A percentile compares a stretch with the other conserved stretches of the same genome.
Evolutionary conservation across 1,140 invertebrate genomes (phyloP).

Genomic region (Zaprionus lachaisei): DNA sequence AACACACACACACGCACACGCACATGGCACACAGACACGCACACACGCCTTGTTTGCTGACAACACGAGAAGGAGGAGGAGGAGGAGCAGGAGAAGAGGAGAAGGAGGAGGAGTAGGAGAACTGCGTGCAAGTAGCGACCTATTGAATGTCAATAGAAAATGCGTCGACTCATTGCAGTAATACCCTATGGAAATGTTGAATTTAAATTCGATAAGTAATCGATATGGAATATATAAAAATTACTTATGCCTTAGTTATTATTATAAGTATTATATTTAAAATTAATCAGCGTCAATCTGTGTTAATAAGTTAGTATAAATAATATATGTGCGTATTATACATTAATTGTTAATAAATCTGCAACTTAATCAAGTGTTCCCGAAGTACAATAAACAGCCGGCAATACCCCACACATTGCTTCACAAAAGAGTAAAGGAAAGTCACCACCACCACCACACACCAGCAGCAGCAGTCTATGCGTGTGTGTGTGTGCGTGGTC

Average conservation of each 20-base stretch:
- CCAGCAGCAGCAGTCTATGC: neutral
- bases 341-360: no score
- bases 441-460: slow-evolving; percentile 22
- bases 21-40: slow-evolving; percentile 24
- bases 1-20: slow-evolving; percentile 20
- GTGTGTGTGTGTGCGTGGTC: slow-evolving; percentile 31
- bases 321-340: no score
- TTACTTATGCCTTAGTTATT: no score
- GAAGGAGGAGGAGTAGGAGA: neutral
- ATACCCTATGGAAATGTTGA: slow-evolving; percentile 16
- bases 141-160: slow-evolving; percentile 71
- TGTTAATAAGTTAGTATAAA: no score
- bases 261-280: no score
- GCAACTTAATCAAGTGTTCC: neutral
- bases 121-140: slow-evolving; percentile 22
- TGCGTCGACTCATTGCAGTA: no score
- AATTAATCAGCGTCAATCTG: no score
- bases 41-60: neutral
- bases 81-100: neutral
- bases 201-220: no score
- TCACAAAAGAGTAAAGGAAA: slow-evolving; percentile 1
- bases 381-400: neutral
- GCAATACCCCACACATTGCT: neutral
- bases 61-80: no score
- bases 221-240: no score